phyloP scores from a whole-genome alignment of 2,113 vertebrate genomes.

The Typhlomys cinereus region DNA sequence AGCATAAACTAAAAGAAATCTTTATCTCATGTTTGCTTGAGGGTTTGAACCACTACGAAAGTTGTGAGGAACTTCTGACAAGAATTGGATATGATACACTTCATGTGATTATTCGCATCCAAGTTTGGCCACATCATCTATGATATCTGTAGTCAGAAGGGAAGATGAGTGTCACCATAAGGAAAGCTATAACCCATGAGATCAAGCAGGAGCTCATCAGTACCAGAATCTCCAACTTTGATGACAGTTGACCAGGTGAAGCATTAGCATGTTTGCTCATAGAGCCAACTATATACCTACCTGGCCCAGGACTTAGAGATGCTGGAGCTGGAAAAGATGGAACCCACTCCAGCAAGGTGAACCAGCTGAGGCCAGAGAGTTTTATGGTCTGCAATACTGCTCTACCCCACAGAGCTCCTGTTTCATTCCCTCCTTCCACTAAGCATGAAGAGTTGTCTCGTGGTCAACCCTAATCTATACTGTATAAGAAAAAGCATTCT shows the following conservation, averaged over 20 bases:
- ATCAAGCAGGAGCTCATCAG: neutral
- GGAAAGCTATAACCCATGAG: neutral
- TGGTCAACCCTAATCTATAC: neutral
- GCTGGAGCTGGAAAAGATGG: neutral
- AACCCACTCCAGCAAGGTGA: neutral
- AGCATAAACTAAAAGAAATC: neutral
- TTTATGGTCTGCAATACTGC: accelerated
- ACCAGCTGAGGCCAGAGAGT: neutral
- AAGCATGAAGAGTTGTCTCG: neutral
- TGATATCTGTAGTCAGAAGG: neutral
- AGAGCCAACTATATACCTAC: accelerated
- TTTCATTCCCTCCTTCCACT: neutral
- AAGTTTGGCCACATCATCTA: neutral
- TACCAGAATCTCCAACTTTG: neutral
- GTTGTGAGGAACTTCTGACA: neutral
- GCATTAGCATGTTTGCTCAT: neutral
- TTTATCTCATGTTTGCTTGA: too few species aligned
- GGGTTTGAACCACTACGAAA: too few species aligned
- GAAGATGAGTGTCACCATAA: neutral
- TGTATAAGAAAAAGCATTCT: neutral
- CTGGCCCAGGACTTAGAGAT: neutral
- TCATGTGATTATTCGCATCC: neutral
- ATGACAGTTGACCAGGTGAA: neutral
- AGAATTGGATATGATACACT: neutral
- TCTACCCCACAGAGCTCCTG: neutral